Base-by-base conservation (phyloP, 2,888 invertebrate genomes). In the Sarcophaga caerulescens region DNA sequence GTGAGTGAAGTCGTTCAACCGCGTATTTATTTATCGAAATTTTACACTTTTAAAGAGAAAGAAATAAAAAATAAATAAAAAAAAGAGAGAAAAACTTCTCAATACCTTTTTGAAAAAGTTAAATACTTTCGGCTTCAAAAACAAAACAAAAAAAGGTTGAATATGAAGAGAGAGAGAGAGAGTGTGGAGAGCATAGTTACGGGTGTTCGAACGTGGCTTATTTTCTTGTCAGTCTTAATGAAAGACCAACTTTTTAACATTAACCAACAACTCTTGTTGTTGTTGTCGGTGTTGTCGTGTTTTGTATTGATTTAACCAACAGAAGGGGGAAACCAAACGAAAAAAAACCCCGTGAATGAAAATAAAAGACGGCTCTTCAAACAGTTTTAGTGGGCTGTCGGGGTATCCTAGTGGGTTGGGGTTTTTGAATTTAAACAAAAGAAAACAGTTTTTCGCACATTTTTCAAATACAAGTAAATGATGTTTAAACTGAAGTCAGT, bases 171-270 rank as follows among this genome's bases (percentile, higher is more conserved):
- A 14, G 47, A 12, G 10, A 47, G 47, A 12, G 47, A 5, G 25
- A 0, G 8, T 35, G 8, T 1, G 8, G 35, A 8, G 35, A 35
- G 35, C 35, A 35, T 35, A 35, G 35, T 35, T 35, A 52, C 14
- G 17, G 1, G 52, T 52, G 17, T 52, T 52, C 52, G 52, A 52
- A 52, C 52, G 45, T 25, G 6, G 57, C 44, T 60, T 63, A 25
- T 35, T 80, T 84, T 74, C 45, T 74, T 71, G 52, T 44, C 60
- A 62, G 63, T 65, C 71, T 71, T 68, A 77, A 68, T 81, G 23
- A 79, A 85, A 78, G 60, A 75, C 75, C 63, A 70, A 78, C 62
- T 76, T 82, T 78, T 76, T 57, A 25, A 69, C 73, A 65, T 70
- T 81, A 35, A 35, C 35, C 35, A 35, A 35, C 35, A 35, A 35